Conservation (phyloP, 2,888 invertebrate genomes). For the Volucella inanis region DNA sequence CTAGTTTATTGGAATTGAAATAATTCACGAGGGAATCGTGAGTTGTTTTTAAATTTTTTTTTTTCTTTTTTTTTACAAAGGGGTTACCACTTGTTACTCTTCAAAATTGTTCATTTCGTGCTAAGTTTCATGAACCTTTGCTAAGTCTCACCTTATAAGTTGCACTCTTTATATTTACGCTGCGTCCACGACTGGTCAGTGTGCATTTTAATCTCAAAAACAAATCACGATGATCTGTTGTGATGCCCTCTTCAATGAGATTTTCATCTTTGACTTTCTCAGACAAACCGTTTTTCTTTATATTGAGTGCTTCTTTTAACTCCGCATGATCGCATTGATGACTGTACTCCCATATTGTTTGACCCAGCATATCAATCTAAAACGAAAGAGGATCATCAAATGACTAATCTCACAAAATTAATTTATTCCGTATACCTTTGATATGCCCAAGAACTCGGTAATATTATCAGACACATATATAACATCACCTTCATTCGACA, state of each 20-base stretch:
- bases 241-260: conserved; percentile 77
- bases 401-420: not conserved
- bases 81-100: not conserved
- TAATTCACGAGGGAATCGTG: too few species aligned
- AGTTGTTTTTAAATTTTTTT: too few species aligned
- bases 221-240: conserved; percentile 82
- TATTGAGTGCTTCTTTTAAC: conserved; percentile 86
- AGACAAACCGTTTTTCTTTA: conserved; percentile 80
- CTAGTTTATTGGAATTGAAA: too few species aligned
- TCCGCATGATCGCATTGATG: conserved; percentile 98
- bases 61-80: too few species aligned
- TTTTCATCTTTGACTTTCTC: conserved; percentile 81
- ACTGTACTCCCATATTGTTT: conserved; percentile 95
- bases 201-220: conserved; percentile 93
- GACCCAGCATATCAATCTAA: conserved; percentile 97
- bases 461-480: conserved; percentile 96
- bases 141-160: conserved; percentile 91
- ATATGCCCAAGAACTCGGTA: conserved; percentile 93
- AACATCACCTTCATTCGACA: conserved; percentile 95
- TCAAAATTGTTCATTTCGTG: not conserved
- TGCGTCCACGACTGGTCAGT: conserved; percentile 96
- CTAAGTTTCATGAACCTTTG: too few species aligned
- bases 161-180: conserved; percentile 97
- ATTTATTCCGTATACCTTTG: conserved; percentile 87
- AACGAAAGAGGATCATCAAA: conserved; percentile 78